phyloP scores from a whole-genome alignment of 2,888 invertebrate genomes.

The Lepidocyrtoides sp. region DNA sequence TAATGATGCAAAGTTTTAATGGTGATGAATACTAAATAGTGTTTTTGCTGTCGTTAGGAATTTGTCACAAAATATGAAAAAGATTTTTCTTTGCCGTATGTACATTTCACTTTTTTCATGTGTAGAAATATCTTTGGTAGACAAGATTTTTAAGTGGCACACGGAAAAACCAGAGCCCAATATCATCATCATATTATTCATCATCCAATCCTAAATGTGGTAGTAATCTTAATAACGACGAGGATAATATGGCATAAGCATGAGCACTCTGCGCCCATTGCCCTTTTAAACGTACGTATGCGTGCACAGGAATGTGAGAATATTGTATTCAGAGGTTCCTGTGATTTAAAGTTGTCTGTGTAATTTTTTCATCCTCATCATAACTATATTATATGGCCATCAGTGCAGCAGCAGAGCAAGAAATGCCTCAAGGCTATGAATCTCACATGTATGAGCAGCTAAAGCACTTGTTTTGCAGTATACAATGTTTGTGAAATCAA shows the following conservation, averaged over 20 bases:
- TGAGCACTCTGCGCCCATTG: not conserved
- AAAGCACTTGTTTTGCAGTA: too few relatives aligned
- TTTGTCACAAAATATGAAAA: not conserved
- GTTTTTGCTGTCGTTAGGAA: not conserved
- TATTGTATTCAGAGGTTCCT: constrained; percentile 9
- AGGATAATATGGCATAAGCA: not conserved
- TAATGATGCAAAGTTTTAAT: not conserved
- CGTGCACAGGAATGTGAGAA: constrained; percentile 49
- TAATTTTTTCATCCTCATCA: constrained; percentile 7
- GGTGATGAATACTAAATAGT: not conserved
- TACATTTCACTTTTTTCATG: not conserved
- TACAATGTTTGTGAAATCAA: too few relatives aligned
- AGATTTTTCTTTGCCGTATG: not conserved
- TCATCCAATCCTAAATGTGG: constrained; percentile 9
- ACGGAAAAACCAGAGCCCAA: constrained; percentile 25
- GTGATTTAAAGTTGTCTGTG: constrained; percentile 33
- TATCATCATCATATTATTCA: constrained; percentile 2
- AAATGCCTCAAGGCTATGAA: constrained; percentile 62
- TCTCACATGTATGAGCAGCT: too few relatives aligned
- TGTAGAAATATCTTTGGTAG: not conserved
- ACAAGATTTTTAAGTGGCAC: constrained; percentile 18
- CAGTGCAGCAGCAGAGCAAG: constrained; percentile 17
- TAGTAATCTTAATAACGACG: constrained; percentile 25
- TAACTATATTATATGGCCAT: not conserved
- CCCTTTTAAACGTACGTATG: constrained; percentile 17